phyloP scores from a whole-genome alignment of 2,113 vertebrate genomes.

The Echinops telfairi region DNA sequence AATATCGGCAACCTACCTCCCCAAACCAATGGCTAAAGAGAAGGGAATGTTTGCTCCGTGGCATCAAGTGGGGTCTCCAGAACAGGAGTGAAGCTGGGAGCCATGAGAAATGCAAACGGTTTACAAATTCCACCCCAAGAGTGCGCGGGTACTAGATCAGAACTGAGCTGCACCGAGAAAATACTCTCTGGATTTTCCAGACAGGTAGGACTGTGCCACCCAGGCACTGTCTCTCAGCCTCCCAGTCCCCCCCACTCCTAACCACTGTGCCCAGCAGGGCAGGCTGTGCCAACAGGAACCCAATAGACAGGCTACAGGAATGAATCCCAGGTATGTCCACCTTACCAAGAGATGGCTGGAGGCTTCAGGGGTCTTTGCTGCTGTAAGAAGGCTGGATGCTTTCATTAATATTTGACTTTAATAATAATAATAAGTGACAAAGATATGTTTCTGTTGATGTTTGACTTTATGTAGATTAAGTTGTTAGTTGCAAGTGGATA shows the following conservation, averaged over 20 bases:
- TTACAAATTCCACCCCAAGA: slow-evolving; percentile 46
- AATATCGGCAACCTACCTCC: slow-evolving; percentile 6
- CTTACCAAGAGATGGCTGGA: slow-evolving; percentile 63
- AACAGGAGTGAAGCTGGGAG: not conserved
- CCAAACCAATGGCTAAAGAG: not conserved
- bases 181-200: not conserved
- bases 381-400: slow-evolving; percentile 85
- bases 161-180: slow-evolving; percentile 59
- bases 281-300: slow-evolving; percentile 20
- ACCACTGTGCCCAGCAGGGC: not conserved
- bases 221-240: not conserved
- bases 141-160: slow-evolving; percentile 18
- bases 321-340: slow-evolving; percentile 41
- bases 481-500: slow-evolving; percentile 83
- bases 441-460: slow-evolving; percentile 90
- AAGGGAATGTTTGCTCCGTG: not conserved
- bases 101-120: slow-evolving; percentile 39
- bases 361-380: slow-evolving; percentile 76
- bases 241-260: not conserved
- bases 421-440: slow-evolving; percentile 86
- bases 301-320: slow-evolving; percentile 55
- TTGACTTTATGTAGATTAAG: slow-evolving; percentile 89
- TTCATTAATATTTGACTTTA: slow-evolving; percentile 87
- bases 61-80: not conserved
- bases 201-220: not conserved